These are phyloP conservation scores for Pherbina coryleti DNA, from an alignment of 2,888 invertebrate genomes.

Conservation along the genomic window DNA sequence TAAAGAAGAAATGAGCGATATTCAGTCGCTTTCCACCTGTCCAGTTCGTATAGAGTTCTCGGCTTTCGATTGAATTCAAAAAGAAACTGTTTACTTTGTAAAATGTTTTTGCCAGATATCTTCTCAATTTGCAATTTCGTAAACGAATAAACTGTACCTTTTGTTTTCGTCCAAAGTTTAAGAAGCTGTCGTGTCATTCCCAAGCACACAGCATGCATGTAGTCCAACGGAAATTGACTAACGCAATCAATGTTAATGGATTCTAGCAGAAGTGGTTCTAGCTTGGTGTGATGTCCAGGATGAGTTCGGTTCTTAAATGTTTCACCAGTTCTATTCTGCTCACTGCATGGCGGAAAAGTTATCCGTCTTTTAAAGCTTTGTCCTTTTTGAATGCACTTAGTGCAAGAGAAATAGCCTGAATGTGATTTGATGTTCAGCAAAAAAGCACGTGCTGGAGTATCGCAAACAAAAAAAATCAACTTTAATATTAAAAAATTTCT, in stretches of 20 bases:
- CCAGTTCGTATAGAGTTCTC: not conserved
- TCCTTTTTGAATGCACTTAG: not conserved
- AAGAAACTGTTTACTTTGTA: no score
- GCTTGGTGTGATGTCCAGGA: not conserved
- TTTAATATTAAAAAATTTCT: constrained; percentile 39
- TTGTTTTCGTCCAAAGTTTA: not conserved
- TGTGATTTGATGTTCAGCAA: not conserved
- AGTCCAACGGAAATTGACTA: not conserved
- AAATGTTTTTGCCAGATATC: not conserved
- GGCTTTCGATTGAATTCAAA: not conserved
- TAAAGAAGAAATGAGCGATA: not conserved
- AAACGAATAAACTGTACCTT: not conserved
- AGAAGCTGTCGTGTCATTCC: not conserved
- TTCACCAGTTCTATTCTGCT: not conserved
- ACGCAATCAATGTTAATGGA: not conserved
- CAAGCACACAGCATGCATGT: constrained; percentile 2
- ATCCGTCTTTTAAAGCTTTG: not conserved
- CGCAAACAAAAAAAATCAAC: not conserved
- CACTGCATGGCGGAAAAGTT: no score
- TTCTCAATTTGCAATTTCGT: not conserved
- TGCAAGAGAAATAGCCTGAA: not conserved
- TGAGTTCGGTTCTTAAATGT: not conserved
- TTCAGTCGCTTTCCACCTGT: not conserved
- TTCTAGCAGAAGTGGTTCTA: not conserved
- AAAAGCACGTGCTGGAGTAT: constrained; percentile 1